Conservation (phyloP, 2,888 invertebrate species). For the Caenorhabditis sp. region DNA sequence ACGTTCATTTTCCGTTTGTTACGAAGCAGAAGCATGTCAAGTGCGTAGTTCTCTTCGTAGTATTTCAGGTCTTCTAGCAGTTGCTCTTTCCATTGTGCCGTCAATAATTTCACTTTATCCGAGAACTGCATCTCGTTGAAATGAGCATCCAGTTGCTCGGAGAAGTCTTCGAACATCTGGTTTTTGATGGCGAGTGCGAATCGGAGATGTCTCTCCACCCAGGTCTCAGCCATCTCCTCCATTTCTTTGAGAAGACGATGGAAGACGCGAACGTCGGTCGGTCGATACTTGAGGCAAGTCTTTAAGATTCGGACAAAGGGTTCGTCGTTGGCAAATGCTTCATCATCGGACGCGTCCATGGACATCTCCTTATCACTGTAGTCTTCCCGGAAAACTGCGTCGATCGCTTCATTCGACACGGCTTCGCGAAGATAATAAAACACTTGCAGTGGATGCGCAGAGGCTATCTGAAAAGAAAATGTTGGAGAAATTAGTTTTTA, state of each 20-base stretch:
- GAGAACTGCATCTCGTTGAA: constrained; percentile 31
- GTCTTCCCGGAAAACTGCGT: constrained; percentile 18
- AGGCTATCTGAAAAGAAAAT: constrained; percentile 55
- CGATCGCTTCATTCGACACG: constrained; percentile 19
- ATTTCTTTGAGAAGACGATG: constrained; percentile 55
- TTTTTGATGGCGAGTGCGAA: constrained; percentile 57
- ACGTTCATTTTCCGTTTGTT: constrained; percentile 7
- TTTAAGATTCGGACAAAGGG: constrained; percentile 35
- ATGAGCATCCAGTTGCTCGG: constrained; percentile 40
- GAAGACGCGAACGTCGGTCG: constrained; percentile 56
- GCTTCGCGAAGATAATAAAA: constrained; percentile 58
- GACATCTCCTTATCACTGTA: constrained; percentile 34
- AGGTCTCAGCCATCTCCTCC: constrained; percentile 58
- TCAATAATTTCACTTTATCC: neutral
- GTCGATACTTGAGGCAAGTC: constrained; percentile 40
- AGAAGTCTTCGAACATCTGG: constrained; percentile 45
- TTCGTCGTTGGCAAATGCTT: constrained; percentile 22
- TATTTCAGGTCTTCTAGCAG: constrained; percentile 35
- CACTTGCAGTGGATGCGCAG: constrained; percentile 60
- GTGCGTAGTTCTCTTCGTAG: constrained; percentile 21
- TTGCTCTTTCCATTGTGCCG: constrained; percentile 14
- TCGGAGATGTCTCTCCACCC: constrained; percentile 62
- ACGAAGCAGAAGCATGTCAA: constrained; percentile 7
- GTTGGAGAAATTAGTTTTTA: too few relatives aligned
- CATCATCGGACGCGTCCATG: constrained; percentile 16